phyloP scores from a whole-genome alignment of 2,888 invertebrate genomes.

The Geotrupes spiniger region DNA sequence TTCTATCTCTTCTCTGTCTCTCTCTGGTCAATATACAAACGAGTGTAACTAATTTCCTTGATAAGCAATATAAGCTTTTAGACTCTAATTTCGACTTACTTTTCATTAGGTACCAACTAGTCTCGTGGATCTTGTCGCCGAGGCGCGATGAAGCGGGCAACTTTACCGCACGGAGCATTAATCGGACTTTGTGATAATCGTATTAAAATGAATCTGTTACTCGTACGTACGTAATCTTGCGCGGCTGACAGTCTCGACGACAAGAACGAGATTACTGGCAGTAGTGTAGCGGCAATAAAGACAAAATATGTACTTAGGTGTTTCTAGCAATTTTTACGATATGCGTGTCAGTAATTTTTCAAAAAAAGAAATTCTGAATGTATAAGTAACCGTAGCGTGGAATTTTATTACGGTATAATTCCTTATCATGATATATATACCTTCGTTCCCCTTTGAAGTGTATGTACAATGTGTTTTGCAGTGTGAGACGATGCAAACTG shows the following conservation, averaged over 20 bases:
- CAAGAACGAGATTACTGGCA: conserved; percentile 12
- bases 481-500: too few species aligned
- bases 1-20: conserved; percentile 20
- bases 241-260: too few species aligned
- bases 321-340: conserved; percentile 1
- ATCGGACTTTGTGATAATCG: neutral
- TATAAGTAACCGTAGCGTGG: neutral
- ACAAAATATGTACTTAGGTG: conserved; percentile 5
- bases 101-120: neutral
- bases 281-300: conserved; percentile 33
- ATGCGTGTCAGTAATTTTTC: neutral
- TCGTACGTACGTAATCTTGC: too few species aligned
- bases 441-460: too few species aligned
- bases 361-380: neutral
- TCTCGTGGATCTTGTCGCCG: conserved; percentile 1
- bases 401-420: too few species aligned
- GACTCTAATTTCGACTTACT: conserved; percentile 9
- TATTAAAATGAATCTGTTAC: conserved; percentile 1
- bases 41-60: conserved; percentile 25
- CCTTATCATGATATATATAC: conserved; percentile 2
- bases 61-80: conserved; percentile 27
- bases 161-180: neutral
- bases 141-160: neutral
- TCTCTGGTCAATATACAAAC: conserved; percentile 25
- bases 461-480: too few species aligned